Evolutionary conservation across 2,888 invertebrate species (phyloP), one percentile per base, ranked within the genome.

Genomic region (Dorcus parallelipipedus): DNA sequence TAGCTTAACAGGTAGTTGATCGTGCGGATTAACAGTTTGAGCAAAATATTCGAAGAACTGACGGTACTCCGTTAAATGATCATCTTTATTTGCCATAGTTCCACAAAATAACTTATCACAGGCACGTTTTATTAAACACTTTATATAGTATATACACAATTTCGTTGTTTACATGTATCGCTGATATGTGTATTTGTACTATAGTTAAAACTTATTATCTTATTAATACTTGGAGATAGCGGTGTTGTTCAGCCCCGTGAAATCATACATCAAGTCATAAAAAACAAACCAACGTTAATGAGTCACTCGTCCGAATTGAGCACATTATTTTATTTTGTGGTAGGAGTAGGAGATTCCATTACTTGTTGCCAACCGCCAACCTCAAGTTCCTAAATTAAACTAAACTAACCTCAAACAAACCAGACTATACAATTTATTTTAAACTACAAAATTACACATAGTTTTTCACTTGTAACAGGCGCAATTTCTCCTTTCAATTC

Each of bases 21-120:
- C 90, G 67, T 86, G 83, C 1, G 86, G 86, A 69, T 89, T 84
- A 50, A 88, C 83, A 55, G 83, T 86, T 59, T 84, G 82, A 65
- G 86, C 85, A 77, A 90, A 89, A 73, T 85, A 81, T 70, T 88
- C 86, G 73, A 90, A 88, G 80, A 90, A 90, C 71, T 84, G 81
- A 63, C 87, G 83, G 74, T 89, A 90, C 47, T 82, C 81, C 53
- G 84, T 85, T 74, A 89, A 81, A 79, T 89, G 87, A 76, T 88
- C 87, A 70, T 87, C 86, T 71, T 86, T 83, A 73, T 84, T 84
- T 54, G 75, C 75, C 77, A 77, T 77, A 62, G 56, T 66, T 65
- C 26, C 56, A 52, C 50, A 48, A 45, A 56, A 61, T 60, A 60
- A 66, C 58, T 60, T 67, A 64, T 65, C 63, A 65, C 64, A 66